Percentiles rank a stretch among this genome's conserved stretches.
Conservation (phyloP, 2,113 vertebrate genomes). For the Dascyllus trimaculatus region DNA sequence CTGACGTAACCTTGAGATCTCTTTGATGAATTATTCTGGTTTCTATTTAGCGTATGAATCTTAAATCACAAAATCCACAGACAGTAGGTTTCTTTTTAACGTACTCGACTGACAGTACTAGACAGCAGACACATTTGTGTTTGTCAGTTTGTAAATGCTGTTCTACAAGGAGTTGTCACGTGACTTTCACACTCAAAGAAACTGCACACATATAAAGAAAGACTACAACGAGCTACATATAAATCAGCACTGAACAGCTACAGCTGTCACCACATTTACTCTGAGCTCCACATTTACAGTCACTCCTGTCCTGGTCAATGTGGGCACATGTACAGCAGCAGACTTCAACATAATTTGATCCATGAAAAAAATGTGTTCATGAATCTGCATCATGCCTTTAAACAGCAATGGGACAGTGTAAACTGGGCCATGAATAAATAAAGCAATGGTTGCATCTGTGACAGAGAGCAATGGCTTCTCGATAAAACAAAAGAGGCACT, state of each 20-base stretch:
- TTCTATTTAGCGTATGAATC: background rate
- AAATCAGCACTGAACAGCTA: constrained; percentile 39
- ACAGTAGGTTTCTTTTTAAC: background rate
- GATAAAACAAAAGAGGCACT: constrained; percentile 55
- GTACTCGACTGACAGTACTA: background rate
- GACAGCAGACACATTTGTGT: background rate
- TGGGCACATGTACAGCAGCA: constrained; percentile 56
- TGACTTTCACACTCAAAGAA: constrained; percentile 26
- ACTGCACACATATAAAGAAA: constrained; percentile 22
- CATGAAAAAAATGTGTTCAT: constrained; percentile 58
- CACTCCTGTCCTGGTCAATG: constrained; percentile 75
- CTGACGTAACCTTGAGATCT: constrained; percentile 3
- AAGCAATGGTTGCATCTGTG: constrained; percentile 73
- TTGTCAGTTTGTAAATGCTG: constrained; percentile 4
- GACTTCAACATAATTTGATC: constrained; percentile 20
- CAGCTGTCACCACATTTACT: constrained; percentile 53
- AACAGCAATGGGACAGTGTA: constrained; percentile 48
- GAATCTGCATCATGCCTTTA: constrained; percentile 66
- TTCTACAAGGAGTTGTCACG: constrained; percentile 5
- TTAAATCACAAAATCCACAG: background rate
- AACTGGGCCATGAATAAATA: constrained; percentile 56
- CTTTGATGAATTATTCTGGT: background rate
- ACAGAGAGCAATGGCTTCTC: constrained; percentile 60
- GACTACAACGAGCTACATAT: constrained; percentile 47
- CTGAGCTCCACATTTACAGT: constrained; percentile 38